A percentile compares a stretch with the other conserved stretches of the same genome.
These are phyloP conservation scores for Onychorhynchus coronatus DNA, from an alignment of 2,113 vertebrate species.

Conservation along the genomic window DNA sequence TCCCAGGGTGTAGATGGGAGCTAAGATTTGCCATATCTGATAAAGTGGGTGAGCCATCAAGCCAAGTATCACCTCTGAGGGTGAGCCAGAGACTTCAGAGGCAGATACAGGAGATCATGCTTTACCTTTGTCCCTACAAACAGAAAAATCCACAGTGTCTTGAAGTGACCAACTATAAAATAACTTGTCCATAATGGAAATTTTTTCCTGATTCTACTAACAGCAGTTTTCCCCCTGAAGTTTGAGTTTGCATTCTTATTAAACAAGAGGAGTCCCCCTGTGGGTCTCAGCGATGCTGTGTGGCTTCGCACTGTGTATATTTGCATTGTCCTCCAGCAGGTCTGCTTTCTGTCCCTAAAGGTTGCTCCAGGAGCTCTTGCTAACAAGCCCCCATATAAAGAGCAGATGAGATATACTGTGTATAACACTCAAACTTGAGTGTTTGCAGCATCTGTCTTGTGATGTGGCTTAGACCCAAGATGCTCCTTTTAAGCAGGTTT, in stretches of 20 bases:
- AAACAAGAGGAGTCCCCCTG: neutral
- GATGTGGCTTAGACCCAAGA: neutral
- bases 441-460: neutral
- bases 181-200: neutral
- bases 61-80: neutral
- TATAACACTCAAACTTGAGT: too few species aligned
- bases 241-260: neutral
- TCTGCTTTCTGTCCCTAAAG: neutral
- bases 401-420: neutral
- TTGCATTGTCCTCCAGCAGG: neutral
- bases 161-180: neutral
- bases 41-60: neutral
- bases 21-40: neutral
- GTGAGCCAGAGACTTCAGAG: neutral
- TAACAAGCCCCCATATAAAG: neutral
- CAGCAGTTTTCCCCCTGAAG: neutral
- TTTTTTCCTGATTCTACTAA: neutral
- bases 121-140: neutral
- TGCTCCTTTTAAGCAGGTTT: neutral
- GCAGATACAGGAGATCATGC: neutral
- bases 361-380: neutral
- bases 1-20: neutral
- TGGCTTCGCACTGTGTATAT: neutral
- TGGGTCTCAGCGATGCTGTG: neutral
- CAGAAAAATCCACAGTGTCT: neutral